phyloP scores from a whole-genome alignment of 2,888 invertebrate genomes.

The Xylota sylvarum region DNA sequence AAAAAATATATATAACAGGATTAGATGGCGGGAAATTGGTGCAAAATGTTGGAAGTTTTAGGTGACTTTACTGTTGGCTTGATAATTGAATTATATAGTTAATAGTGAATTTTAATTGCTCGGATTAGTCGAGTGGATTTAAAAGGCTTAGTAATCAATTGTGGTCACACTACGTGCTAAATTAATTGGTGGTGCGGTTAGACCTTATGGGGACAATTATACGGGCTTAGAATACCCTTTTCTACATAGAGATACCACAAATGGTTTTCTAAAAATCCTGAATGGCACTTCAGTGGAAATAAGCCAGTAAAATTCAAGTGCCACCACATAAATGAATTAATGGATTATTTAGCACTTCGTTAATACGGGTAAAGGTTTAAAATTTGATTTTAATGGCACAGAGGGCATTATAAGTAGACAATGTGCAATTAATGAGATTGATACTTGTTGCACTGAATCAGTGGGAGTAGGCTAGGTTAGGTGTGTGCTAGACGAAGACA shows the following conservation, averaged over 20 bases:
- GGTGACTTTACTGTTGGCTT: not conserved
- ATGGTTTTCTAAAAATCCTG: not conserved
- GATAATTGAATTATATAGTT: slow-evolving; percentile 1
- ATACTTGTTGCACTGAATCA: too few relatives aligned
- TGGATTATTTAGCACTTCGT: not conserved
- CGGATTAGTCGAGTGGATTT: slow-evolving; percentile 18
- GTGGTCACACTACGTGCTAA: not conserved
- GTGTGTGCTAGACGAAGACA: too few relatives aligned
- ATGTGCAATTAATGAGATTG: too few relatives aligned
- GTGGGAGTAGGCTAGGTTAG: too few relatives aligned
- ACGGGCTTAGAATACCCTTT: not conserved
- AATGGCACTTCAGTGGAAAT: not conserved
- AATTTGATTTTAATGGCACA: too few relatives aligned
- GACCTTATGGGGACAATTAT: not conserved
- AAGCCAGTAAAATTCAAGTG: not conserved
- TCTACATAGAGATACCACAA: not conserved
- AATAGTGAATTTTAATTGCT: not conserved
- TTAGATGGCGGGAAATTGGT: not conserved
- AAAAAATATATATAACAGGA: slow-evolving; percentile 2
- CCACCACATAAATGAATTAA: not conserved
- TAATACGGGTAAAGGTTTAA: not conserved
- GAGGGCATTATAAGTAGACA: too few relatives aligned
- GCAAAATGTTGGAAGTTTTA: not conserved
- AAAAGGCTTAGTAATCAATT: slow-evolving; percentile 5
- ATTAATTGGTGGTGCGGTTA: slow-evolving; percentile 10